Conservation (phyloP, 2,113 vertebrate genomes). For the Dipodomys stephensi region DNA sequence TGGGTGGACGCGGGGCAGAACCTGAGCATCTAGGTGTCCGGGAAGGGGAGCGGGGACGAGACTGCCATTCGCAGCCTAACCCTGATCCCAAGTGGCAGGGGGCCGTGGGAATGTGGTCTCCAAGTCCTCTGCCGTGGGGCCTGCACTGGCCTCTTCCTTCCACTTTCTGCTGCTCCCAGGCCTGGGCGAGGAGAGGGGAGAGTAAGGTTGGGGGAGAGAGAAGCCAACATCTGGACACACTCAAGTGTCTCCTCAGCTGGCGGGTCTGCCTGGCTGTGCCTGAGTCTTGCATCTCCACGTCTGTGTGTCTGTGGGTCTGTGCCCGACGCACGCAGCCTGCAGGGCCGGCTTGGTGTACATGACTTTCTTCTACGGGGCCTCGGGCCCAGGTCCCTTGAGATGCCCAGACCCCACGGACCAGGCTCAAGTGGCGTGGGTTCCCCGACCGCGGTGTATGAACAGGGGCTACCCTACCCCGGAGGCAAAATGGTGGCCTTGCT, state of each 20-base stretch:
- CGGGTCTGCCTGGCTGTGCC: too few species aligned
- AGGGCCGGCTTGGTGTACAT: too few species aligned
- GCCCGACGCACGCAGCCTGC: not conserved
- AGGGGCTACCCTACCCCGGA: not conserved
- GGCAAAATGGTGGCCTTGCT: not conserved
- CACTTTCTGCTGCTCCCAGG: not conserved
- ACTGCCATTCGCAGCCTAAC: not conserved
- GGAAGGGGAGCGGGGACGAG: too few species aligned
- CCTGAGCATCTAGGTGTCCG: too few species aligned
- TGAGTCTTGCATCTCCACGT: rapidly evolving
- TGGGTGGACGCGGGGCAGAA: too few species aligned
- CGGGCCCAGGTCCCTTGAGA: too few species aligned
- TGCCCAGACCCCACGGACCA: too few species aligned
- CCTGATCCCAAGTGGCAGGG: not conserved
- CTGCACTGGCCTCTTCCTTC: not conserved
- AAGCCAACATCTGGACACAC: not conserved
- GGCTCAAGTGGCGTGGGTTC: too few species aligned
- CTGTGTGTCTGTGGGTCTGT: not conserved
- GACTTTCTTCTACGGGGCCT: too few species aligned
- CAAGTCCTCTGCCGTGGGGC: rapidly evolving
- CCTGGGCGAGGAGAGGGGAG: not conserved
- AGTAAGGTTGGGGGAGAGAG: not conserved
- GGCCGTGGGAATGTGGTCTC: not conserved
- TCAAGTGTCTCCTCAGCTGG: not conserved
- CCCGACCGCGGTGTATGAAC: rapidly evolving